Percentiles rank a stretch among this genome's conserved stretches.
phyloP scores from a whole-genome alignment of 2,113 vertebrate genomes.

The Chrysochloris asiatica region DNA sequence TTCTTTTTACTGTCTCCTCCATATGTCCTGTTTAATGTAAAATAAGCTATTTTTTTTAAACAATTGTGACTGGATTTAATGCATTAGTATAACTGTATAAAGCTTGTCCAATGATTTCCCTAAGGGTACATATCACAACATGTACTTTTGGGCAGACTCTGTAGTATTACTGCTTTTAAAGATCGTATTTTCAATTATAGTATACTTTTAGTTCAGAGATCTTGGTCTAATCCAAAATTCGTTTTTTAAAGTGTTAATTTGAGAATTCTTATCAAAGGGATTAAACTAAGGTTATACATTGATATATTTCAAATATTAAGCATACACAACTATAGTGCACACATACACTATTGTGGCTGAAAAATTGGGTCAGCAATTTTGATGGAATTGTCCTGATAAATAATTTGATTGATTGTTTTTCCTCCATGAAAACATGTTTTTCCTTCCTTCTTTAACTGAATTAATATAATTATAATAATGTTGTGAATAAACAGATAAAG shows the following conservation, averaged over 20 bases:
- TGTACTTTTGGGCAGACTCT: slow-evolving; percentile 42
- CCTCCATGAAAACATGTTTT: slow-evolving; percentile 16
- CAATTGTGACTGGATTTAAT: slow-evolving; percentile 1
- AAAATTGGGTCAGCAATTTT: neutral
- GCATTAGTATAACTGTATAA: slow-evolving; percentile 7
- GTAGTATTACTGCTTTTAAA: slow-evolving; percentile 53
- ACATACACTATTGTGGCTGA: neutral
- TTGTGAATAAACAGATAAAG: neutral
- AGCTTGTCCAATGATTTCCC: slow-evolving; percentile 30
- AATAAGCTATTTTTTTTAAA: slow-evolving; percentile 54
- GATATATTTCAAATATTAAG: neutral
- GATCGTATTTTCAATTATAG: slow-evolving; percentile 34
- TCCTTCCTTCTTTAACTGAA: slow-evolving; percentile 1
- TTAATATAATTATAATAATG: neutral
- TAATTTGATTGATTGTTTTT: neutral
- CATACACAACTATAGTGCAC: neutral
- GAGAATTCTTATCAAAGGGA: slow-evolving; percentile 37
- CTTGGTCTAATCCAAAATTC: slow-evolving; percentile 9
- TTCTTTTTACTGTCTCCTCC: neutral
- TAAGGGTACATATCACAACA: neutral
- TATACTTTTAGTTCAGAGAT: slow-evolving; percentile 44
- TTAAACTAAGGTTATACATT: neutral
- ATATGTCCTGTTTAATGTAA: neutral
- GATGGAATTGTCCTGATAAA: neutral
- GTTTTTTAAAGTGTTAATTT: neutral